Evolutionary conservation across 2,113 vertebrate genomes (phyloP), one percentile per base, ranked within the genome.

Genomic region (Oncorhynchus keta): DNA sequence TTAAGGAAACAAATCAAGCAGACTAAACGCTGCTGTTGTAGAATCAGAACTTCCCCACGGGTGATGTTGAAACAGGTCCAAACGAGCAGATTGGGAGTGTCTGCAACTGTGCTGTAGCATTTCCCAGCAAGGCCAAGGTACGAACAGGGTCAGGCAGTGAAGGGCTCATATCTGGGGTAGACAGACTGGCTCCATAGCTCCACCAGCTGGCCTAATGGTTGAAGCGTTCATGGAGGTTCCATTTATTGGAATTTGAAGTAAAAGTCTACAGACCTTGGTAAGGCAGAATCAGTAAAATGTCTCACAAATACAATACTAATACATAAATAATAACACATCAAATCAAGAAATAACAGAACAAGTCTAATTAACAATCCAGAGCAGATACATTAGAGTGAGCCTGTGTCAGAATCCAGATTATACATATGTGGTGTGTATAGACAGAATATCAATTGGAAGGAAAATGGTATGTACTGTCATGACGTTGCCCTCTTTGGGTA

Each of bases 21-120:
- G 26, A 59, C 49, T 67, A 80, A 74, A 71, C 61, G 30, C 67
- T 67, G 30, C 49, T 79, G 68, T 71, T 85, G 64, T 76, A 48
- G 62, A 76, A 45, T 81, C 67, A 78, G n/a, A 59, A 69, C 22
- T 59, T 76, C n/a, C 66, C 48, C 13, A 22, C 62, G 45, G 73
- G 68, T 13, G 14, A 70, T 22, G 11, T 32, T 83, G 69, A 73
- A 81, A 62, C 22, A 2, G 28, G 67, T 74, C 30, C 30, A 68
- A 32, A 74, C 39, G 67, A 78, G 35, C 71, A 68, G 30, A 48
- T n/a, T 73, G 35, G 45, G 6, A 75, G 45, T 20, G 64, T 71
- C 32, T 70, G 18, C 39, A 45, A 70, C 22, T 70, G 35, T 48
- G n/a, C 39, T 70, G 14, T 22, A 70, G 22, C 35, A 32, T 45